Evolutionary conservation across 2,113 vertebrate species (phyloP).

Genomic region (Stictonetta naevosa): DNA sequence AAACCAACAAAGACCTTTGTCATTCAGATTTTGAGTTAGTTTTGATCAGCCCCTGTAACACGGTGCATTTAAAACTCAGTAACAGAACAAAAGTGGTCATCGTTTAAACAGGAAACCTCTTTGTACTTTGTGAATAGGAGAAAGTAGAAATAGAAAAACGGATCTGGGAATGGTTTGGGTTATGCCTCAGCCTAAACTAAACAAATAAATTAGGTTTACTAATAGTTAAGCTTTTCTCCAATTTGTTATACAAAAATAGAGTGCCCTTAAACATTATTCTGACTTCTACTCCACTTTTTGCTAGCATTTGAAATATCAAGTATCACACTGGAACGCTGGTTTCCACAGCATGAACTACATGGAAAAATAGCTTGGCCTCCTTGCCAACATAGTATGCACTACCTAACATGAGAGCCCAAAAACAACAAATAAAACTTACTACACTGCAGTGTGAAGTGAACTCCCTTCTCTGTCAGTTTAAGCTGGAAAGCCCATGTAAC

Average conservation of each 20-base stretch:
- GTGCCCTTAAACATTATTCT: slow-evolving; percentile 17
- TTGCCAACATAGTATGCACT: slow-evolving; percentile 44
- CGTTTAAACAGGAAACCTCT: neutral
- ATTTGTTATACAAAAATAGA: neutral
- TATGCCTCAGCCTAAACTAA: neutral
- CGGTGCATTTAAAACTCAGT: neutral
- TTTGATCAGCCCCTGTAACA: accelerated
- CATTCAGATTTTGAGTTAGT: neutral
- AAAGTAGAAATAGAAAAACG: neutral
- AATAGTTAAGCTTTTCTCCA: neutral
- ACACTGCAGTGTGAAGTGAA: slow-evolving; percentile 19
- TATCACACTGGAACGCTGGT: slow-evolving; percentile 4
- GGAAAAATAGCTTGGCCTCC: slow-evolving; percentile 48
- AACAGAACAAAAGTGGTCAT: neutral
- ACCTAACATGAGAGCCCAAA: slow-evolving; percentile 50
- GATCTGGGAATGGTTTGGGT: neutral
- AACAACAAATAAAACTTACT: slow-evolving; percentile 58
- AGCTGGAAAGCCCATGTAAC: neutral
- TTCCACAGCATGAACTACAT: slow-evolving; percentile 64
- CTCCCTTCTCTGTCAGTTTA: slow-evolving; percentile 54
- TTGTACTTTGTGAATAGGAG: neutral
- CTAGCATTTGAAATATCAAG: slow-evolving; percentile 46
- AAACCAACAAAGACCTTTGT: neutral
- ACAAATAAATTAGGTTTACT: neutral
- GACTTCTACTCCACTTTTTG: slow-evolving; percentile 49